Percentiles rank a stretch among this genome's conserved stretches.
These are phyloP conservation scores for Puntigrus tetrazona DNA, from an alignment of 2,113 vertebrate species.

Conservation along the genomic window DNA sequence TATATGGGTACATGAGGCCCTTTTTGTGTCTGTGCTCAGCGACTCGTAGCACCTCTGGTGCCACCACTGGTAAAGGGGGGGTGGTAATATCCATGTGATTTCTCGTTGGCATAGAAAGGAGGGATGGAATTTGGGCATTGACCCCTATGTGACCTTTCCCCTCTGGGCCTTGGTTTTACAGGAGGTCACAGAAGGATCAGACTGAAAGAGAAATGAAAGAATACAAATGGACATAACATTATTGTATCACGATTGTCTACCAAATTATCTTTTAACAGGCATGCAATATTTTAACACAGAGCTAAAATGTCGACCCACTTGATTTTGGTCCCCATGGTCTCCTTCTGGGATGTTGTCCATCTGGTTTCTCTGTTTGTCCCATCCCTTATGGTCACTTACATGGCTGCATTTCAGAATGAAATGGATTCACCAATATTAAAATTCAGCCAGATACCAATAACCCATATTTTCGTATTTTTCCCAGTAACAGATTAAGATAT, in stretches of 20 bases:
- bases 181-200: slow-evolving; percentile 79
- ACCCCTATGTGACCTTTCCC: slow-evolving; percentile 78
- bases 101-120: slow-evolving; percentile 94
- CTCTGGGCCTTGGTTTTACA: slow-evolving; percentile 77
- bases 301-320: slow-evolving; percentile 74
- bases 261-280: not conserved
- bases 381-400: slow-evolving; percentile 85
- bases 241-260: not conserved
- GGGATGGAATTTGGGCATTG: slow-evolving; percentile 87
- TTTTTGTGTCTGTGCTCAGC: slow-evolving; percentile 94
- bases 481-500: not conserved
- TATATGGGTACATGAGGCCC: slow-evolving; percentile 95
- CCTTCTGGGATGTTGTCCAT: slow-evolving; percentile 75
- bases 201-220: slow-evolving; percentile 67
- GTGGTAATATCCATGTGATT: slow-evolving; percentile 98
- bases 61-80: slow-evolving; percentile 87
- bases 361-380: slow-evolving; percentile 83
- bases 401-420: slow-evolving; percentile 73
- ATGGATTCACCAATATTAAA: not conserved
- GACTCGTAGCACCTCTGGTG: slow-evolving; percentile 92
- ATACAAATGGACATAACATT: not conserved
- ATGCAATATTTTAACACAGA: not conserved
- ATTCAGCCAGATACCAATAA: not conserved
- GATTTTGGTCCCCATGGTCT: slow-evolving; percentile 84
- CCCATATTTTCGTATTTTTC: not conserved